Percentiles rank a stretch among this genome's conserved stretches.
Conservation (phyloP, 64 coral and sea anemone genomes). For the Exaiptasia diaphana region DNA sequence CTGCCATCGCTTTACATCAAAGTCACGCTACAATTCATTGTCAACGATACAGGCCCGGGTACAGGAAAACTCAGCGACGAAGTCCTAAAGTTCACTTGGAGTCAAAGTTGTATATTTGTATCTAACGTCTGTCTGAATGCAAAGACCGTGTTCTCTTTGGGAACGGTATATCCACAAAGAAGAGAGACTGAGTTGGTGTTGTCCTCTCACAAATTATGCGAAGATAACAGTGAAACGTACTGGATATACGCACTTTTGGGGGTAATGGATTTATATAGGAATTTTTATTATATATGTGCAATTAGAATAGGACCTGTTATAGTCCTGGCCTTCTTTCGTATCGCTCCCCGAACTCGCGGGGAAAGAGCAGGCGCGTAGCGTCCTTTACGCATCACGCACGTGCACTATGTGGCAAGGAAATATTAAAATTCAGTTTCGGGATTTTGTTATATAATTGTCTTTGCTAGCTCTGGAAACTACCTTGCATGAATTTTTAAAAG, state of each 20-base stretch:
- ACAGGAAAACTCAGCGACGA: not conserved
- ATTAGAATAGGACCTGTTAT: too few relatives aligned
- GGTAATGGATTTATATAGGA: too few relatives aligned
- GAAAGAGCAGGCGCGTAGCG: too few relatives aligned
- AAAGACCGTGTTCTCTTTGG: slow-evolving; percentile 51
- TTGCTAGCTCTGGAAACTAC: too few relatives aligned
- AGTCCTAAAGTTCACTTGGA: slow-evolving; percentile 43
- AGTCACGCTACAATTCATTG: slow-evolving; percentile 38
- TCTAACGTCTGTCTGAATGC: slow-evolving; percentile 37
- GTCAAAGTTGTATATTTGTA: slow-evolving; percentile 56
- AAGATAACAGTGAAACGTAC: not conserved
- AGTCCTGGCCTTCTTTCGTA: too few relatives aligned
- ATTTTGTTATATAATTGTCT: too few relatives aligned
- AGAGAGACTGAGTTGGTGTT: slow-evolving; percentile 43
- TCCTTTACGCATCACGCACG: too few relatives aligned
- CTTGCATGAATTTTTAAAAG: too few relatives aligned
- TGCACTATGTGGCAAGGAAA: too few relatives aligned
- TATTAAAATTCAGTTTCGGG: too few relatives aligned
- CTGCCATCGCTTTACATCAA: slow-evolving; percentile 32
- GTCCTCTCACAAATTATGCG: slow-evolving; percentile 24
- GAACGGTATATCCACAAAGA: slow-evolving; percentile 50
- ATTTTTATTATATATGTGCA: too few relatives aligned
- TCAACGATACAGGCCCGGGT: not conserved
- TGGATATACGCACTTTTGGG: not conserved
- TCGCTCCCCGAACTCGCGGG: too few relatives aligned